Evolutionary conservation across 2,797 vertebrate species (phyloP).

Genomic region (Paramormyrops hopkinsi): DNA sequence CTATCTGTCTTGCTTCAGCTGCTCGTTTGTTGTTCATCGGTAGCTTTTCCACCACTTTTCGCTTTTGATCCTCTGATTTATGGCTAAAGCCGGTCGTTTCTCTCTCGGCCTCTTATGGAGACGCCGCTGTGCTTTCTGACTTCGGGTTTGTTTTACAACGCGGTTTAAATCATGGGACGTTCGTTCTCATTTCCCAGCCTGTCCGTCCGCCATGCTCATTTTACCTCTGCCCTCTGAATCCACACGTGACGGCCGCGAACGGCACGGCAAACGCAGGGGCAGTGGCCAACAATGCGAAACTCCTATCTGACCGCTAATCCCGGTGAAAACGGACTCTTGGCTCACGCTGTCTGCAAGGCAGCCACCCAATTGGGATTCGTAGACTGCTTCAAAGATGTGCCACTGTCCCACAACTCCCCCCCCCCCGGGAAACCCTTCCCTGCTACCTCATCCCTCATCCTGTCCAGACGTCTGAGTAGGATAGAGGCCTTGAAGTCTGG

Average conservation of each 20-base stretch:
- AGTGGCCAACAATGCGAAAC: background rate
- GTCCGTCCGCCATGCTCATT: background rate
- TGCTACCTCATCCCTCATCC: background rate
- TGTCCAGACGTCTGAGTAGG: conserved; percentile 11
- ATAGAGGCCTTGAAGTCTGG: background rate
- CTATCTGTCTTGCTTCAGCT: background rate
- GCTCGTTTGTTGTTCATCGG: background rate
- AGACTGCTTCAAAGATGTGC: background rate
- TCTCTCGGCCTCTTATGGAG: background rate
- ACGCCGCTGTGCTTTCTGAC: background rate
- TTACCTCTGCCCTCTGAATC: background rate
- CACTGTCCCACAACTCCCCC: background rate
- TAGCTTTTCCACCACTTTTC: background rate
- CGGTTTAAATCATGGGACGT: background rate
- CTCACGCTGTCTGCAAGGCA: background rate
- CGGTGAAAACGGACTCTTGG: background rate
- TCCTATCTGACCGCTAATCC: background rate
- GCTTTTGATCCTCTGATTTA: conserved; percentile 17
- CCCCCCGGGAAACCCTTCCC: background rate
- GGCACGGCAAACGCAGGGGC: background rate
- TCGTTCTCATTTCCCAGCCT: conserved; percentile 2
- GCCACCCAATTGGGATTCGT: background rate
- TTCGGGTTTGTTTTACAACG: background rate
- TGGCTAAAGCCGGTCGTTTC: background rate
- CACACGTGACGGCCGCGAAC: background rate